Percentiles rank a stretch among this genome's conserved stretches.
Conservation (phyloP, 2,888 invertebrate genomes). For the Meiosimyza platycephala region DNA sequence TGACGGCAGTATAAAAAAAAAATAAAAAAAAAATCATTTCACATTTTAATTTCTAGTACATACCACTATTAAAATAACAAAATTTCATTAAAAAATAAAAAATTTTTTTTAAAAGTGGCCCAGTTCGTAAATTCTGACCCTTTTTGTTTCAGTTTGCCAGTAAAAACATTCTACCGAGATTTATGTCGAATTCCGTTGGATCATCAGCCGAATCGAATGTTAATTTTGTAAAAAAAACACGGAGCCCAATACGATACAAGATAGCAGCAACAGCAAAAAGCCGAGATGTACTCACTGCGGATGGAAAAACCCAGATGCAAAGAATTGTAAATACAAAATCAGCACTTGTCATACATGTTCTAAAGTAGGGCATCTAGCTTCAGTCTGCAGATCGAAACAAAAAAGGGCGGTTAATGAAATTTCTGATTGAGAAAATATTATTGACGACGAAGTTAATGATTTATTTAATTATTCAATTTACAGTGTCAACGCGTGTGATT, state of each 20-base stretch:
- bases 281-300: background rate
- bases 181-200: background rate
- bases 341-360: conserved; percentile 17
- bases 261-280: too few relatives aligned
- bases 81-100: too few relatives aligned
- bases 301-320: background rate
- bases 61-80: too few relatives aligned
- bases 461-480: conserved; percentile 2
- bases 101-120: too few relatives aligned
- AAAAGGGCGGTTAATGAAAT: background rate
- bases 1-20: too few relatives aligned
- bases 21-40: too few relatives aligned
- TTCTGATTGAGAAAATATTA: conserved; percentile 16
- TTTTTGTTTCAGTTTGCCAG: conserved; percentile 6
- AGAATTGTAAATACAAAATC: conserved; percentile 2
- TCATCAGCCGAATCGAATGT: conserved; percentile 1
- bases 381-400: too few relatives aligned
- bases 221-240: background rate
- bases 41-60: too few relatives aligned
- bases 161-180: background rate
- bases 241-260: background rate
- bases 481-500: background rate
- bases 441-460: background rate
- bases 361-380: conserved; percentile 13
- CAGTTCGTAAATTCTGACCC: too few relatives aligned